Percentiles rank a stretch among this genome's conserved stretches.
phyloP scores from a whole-genome alignment of 2,797 vertebrate species.

The Cichlasoma orientale region DNA sequence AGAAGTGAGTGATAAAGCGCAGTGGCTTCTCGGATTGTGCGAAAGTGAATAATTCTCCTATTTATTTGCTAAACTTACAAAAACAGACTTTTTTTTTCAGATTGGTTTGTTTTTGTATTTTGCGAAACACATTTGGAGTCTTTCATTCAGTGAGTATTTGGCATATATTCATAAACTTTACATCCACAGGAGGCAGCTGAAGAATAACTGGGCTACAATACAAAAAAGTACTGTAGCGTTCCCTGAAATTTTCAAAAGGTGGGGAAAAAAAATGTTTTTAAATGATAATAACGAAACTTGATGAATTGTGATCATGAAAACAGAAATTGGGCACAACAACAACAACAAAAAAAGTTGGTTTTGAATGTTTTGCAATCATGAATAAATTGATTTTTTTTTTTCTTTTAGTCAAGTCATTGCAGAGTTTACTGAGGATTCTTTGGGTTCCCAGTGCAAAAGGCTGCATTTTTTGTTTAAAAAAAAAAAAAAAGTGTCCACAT shows the following conservation, averaged over 20 bases:
- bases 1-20: background rate
- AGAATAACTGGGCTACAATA: slow-evolving; percentile 2
- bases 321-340: background rate
- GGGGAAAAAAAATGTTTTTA: slow-evolving; percentile 13
- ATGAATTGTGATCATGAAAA: slow-evolving; percentile 50
- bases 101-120: background rate
- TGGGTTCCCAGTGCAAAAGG: slow-evolving; percentile 22
- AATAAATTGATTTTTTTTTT: slow-evolving; percentile 66
- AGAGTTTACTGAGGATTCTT: slow-evolving; percentile 29
- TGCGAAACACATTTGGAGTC: background rate
- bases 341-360: slow-evolving; percentile 25
- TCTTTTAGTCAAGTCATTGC: slow-evolving; percentile 64
- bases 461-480: slow-evolving; percentile 89
- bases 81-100: background rate
- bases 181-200: slow-evolving; percentile 16
- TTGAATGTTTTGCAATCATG: slow-evolving; percentile 73
- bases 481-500: slow-evolving; percentile 80
- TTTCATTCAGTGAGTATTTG: background rate
- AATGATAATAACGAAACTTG: slow-evolving; percentile 46
- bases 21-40: background rate
- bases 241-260: background rate
- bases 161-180: slow-evolving; percentile 1
- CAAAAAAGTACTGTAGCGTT: background rate
- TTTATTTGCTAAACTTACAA: background rate
- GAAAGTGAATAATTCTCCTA: background rate